Evolutionary conservation across 2,113 vertebrate species (phyloP).

Genomic region (Fregetta grallaria): DNA sequence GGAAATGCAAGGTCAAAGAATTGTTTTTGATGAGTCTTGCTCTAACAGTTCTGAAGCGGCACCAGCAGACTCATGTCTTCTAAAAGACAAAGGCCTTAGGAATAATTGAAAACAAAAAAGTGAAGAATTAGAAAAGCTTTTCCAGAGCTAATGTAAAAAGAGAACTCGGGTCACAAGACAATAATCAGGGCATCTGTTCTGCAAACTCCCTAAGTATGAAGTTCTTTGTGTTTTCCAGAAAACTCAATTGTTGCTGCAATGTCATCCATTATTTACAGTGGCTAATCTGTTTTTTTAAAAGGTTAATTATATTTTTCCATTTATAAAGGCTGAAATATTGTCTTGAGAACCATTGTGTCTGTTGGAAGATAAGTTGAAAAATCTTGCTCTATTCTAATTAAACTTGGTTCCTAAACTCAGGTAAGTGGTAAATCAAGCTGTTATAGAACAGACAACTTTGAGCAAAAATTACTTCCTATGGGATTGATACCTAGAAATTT

Average conservation of each 20-base stretch:
- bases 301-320: background rate
- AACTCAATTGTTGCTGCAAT: background rate
- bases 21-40: background rate
- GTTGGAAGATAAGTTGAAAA: background rate
- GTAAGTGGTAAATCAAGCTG: background rate
- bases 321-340: background rate
- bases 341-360: background rate
- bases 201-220: rapidly evolving
- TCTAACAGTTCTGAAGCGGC: background rate
- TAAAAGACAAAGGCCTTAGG: background rate
- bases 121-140: background rate
- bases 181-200: background rate
- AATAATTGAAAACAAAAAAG: background rate
- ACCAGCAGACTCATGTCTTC: background rate
- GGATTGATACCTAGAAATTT: background rate
- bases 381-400: background rate
- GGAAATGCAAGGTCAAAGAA: background rate
- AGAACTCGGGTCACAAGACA: background rate
- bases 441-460: background rate
- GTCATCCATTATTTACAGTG: background rate
- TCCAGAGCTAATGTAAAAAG: background rate
- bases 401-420: background rate
- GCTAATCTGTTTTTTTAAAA: background rate
- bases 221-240: background rate
- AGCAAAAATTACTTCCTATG: background rate